Percentiles rank a stretch among this genome's conserved stretches.
Conservation (phyloP, 2,797 vertebrate species). For the Lateolabrax maculatus region DNA sequence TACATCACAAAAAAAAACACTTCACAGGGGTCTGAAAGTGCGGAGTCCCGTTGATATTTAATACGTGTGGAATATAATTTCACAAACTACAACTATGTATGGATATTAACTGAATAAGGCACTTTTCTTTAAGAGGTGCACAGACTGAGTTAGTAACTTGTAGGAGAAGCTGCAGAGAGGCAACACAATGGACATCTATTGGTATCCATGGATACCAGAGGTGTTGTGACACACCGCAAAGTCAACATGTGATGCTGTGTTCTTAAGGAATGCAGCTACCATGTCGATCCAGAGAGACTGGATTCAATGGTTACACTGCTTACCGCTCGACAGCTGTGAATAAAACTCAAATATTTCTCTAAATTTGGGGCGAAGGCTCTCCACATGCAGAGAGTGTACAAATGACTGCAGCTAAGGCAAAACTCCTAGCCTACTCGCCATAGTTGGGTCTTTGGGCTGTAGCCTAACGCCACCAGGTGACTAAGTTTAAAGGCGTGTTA, state of each 20-base stretch:
- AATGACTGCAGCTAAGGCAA: slow-evolving; percentile 66
- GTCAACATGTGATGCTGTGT: slow-evolving; percentile 56
- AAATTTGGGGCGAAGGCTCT: slow-evolving; percentile 51
- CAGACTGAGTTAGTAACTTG: slow-evolving; percentile 58
- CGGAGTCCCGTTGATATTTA: slow-evolving; percentile 56
- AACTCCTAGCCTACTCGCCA: slow-evolving; percentile 55
- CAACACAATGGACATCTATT: slow-evolving; percentile 60
- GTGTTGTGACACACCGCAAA: slow-evolving; percentile 50
- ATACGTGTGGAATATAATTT: slow-evolving; percentile 53
- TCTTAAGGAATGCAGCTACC: slow-evolving; percentile 65
- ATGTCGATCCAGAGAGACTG: slow-evolving; percentile 29
- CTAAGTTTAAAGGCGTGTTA: slow-evolving; percentile 66
- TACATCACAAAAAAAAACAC: slow-evolving; percentile 54
- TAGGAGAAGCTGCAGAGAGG: slow-evolving; percentile 51
- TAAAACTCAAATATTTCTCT: slow-evolving; percentile 38
- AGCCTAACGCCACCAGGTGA: slow-evolving; percentile 78
- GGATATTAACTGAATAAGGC: slow-evolving; percentile 84
- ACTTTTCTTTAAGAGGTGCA: slow-evolving; percentile 82
- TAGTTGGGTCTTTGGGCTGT: slow-evolving; percentile 78
- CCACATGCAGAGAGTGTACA: slow-evolving; percentile 48
- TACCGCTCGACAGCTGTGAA: slow-evolving; percentile 29
- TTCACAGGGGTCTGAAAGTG: slow-evolving; percentile 71
- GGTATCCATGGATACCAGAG: slow-evolving; percentile 52
- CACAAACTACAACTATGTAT: slow-evolving; percentile 56
- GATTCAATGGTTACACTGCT: slow-evolving; percentile 32